Conservation (phyloP, 1,140 invertebrate species). For the Lerema accius region DNA sequence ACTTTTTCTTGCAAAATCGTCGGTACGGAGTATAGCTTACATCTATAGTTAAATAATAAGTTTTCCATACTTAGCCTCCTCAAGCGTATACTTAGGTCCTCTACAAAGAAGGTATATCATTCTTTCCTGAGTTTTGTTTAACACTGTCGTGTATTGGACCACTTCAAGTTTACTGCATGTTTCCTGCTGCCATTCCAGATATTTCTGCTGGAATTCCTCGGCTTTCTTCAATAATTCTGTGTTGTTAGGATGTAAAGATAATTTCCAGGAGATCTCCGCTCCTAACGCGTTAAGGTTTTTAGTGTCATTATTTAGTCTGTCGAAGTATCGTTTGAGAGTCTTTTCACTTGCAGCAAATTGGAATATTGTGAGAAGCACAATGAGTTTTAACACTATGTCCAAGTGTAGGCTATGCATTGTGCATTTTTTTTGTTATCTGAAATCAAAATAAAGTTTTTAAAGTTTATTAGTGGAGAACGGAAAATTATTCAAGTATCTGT, state of each 20-base stretch:
- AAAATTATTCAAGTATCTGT: too few species aligned
- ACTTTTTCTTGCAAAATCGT: too few species aligned
- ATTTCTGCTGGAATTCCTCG: slow-evolving; percentile 42
- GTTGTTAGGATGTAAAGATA: slow-evolving; percentile 43
- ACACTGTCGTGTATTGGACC: slow-evolving; percentile 35
- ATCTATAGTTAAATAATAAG: too few species aligned
- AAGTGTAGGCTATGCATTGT: not conserved
- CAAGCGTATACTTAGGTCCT: slow-evolving; percentile 45
- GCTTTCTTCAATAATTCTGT: slow-evolving; percentile 32
- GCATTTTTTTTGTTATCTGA: slow-evolving; percentile 2
- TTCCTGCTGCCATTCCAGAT: slow-evolving; percentile 48
- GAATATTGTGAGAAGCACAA: not conserved
- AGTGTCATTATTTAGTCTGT: slow-evolving; percentile 11
- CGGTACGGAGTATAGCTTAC: too few species aligned
- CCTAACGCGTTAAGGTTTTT: slow-evolving; percentile 42
- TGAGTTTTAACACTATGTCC: not conserved
- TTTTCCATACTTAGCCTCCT: slow-evolving; percentile 48
- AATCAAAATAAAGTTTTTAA: slow-evolving; percentile 12
- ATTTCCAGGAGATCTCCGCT: slow-evolving; percentile 47
- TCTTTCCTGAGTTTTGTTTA: slow-evolving; percentile 49
- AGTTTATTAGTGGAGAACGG: too few species aligned
- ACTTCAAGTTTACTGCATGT: slow-evolving; percentile 43
- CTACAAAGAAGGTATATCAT: slow-evolving; percentile 54
- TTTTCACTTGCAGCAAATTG: not conserved
- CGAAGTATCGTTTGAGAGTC: slow-evolving; percentile 7